Evolutionary conservation across 1,140 invertebrate species (phyloP).

Genomic region (Asobara japonica): DNA sequence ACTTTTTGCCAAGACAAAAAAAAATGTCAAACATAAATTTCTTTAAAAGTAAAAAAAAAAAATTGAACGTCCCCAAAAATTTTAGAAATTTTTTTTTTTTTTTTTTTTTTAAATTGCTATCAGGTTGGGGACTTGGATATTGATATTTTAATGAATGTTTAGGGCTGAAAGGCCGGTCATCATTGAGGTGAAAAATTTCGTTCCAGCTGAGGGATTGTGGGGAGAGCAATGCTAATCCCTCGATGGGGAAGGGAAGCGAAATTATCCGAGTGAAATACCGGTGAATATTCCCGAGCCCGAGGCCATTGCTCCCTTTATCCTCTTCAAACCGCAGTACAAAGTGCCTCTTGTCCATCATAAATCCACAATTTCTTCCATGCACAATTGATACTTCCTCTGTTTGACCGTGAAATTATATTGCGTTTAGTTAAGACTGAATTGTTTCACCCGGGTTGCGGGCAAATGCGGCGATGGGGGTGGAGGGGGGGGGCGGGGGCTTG

Average conservation of each 20-base stretch:
- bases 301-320: slow-evolving; percentile 7
- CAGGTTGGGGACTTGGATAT: not conserved
- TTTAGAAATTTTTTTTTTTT: too few relatives aligned
- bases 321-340: slow-evolving; percentile 1
- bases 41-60: not conserved
- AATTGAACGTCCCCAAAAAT: too few relatives aligned
- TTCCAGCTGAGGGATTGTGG: not conserved
- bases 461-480: too few relatives aligned
- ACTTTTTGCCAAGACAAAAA: too few relatives aligned
- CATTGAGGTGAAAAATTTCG: slow-evolving; percentile 3
- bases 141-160: slow-evolving; percentile 1
- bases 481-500: too few relatives aligned
- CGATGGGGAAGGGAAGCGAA: not conserved
- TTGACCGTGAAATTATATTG: not conserved
- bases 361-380: not conserved
- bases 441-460: too few relatives aligned
- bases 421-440: too few relatives aligned
- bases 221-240: not conserved
- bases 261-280: slow-evolving; percentile 16
- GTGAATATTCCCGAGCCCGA: not conserved
- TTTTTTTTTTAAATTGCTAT: not conserved
- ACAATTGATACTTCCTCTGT: not conserved
- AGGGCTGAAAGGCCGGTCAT: not conserved
- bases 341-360: not conserved
- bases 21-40: not conserved